These are phyloP conservation scores for Furnarius figulus DNA, from an alignment of 2,113 vertebrate species.

Conservation along the genomic window DNA sequence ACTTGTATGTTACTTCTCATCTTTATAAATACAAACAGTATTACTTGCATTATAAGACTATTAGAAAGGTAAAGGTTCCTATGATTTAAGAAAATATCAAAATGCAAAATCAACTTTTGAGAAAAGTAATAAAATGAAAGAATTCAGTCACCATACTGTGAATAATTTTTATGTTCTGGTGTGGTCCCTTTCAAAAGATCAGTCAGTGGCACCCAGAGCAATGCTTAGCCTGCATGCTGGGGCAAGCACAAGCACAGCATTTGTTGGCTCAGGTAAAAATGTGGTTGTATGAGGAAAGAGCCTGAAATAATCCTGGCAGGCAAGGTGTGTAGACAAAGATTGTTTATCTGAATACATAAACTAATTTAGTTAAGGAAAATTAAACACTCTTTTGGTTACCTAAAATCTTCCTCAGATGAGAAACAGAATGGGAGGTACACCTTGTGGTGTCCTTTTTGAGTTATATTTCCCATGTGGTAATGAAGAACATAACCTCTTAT, in stretches of 20 bases:
- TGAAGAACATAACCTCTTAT: not conserved
- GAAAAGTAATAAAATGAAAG: not conserved
- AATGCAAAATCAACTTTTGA: not conserved
- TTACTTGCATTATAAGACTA: not conserved
- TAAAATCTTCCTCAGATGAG: not conserved
- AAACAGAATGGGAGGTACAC: not conserved
- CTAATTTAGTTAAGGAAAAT: not conserved
- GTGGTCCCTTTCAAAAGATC: not conserved
- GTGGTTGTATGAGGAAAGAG: not conserved
- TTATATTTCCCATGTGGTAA: not conserved
- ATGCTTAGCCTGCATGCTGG: not conserved
- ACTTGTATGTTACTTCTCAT: not conserved
- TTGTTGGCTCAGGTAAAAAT: not conserved
- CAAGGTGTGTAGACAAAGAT: not conserved
- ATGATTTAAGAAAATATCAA: not conserved
- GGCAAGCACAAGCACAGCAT: not conserved
- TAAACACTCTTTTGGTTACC: not conserved
- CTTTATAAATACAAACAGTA: not conserved
- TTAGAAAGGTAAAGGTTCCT: not conserved
- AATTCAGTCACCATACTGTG: accelerated
- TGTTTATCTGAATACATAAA: not conserved
- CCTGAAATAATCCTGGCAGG: not conserved
- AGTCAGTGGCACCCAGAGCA: not conserved
- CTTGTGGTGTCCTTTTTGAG: not conserved
- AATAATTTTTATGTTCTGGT: not conserved